phyloP scores from a whole-genome alignment of 2,113 vertebrate genomes.

The Neofelis nebulosa region DNA sequence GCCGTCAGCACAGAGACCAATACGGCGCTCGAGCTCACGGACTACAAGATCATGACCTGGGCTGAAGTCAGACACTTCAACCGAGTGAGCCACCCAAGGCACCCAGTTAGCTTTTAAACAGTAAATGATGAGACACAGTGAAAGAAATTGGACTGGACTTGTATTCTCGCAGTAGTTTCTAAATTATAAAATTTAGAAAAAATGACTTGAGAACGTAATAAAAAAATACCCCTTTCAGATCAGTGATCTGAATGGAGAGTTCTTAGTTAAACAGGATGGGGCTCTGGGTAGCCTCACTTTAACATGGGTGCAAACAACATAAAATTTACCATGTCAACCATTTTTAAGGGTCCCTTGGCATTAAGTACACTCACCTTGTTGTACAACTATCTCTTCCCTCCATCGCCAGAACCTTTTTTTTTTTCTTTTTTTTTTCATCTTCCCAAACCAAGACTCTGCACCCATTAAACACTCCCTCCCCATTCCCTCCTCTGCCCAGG shows the following conservation, averaged over 20 bases:
- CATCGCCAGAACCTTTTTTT: neutral
- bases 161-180: slow-evolving; percentile 73
- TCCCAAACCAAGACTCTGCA: neutral
- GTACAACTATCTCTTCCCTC: neutral
- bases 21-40: too few relatives aligned
- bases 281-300: slow-evolving; percentile 58
- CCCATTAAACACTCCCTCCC: neutral
- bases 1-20: too few relatives aligned
- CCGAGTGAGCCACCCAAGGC: too few relatives aligned
- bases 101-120: slow-evolving; percentile 61
- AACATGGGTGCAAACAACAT: slow-evolving; percentile 47
- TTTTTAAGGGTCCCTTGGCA: neutral
- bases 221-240: slow-evolving; percentile 66
- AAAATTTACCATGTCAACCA: neutral
- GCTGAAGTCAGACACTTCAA: too few relatives aligned
- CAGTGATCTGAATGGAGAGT: slow-evolving; percentile 67
- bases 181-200: slow-evolving; percentile 59
- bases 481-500: rapidly evolving
- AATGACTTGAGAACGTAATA: slow-evolving; percentile 64
- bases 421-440: neutral
- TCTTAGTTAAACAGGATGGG: slow-evolving; percentile 63
- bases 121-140: slow-evolving; percentile 47
- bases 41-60: too few relatives aligned
- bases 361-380: neutral
- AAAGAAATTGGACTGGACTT: slow-evolving; percentile 40